These are phyloP conservation scores for Malurus cyaneus DNA, from an alignment of 2,113 vertebrate genomes.

Conservation along the genomic window DNA sequence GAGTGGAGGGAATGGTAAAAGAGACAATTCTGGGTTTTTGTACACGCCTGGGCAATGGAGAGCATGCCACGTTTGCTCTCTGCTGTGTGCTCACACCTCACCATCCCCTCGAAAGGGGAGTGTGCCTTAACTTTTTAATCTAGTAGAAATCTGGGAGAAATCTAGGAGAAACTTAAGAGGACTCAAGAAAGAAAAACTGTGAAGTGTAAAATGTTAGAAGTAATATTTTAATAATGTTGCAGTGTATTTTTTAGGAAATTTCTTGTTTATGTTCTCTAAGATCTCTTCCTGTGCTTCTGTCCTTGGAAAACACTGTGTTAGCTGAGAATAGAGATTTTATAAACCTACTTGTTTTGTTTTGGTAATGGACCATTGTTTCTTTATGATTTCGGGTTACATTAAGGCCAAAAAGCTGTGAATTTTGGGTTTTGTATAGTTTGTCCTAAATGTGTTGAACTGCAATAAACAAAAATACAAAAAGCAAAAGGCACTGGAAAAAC, in stretches of 20 bases:
- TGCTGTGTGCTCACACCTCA: background rate
- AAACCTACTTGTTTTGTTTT: background rate
- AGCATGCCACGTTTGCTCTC: background rate
- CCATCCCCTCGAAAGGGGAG: background rate
- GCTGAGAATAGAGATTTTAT: background rate
- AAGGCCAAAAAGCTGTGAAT: background rate
- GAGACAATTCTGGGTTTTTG: accelerated
- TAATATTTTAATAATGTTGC: background rate
- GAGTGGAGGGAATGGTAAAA: background rate
- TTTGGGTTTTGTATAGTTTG: background rate
- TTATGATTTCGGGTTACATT: background rate
- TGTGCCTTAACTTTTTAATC: background rate
- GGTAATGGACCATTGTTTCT: background rate
- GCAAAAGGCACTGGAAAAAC: background rate
- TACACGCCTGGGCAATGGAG: background rate
- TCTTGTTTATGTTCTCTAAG: background rate
- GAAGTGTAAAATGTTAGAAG: background rate
- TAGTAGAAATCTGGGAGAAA: background rate
- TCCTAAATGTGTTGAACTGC: background rate
- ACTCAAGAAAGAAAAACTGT: background rate
- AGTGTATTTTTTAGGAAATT: background rate
- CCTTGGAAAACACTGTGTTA: background rate
- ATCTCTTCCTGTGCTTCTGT: background rate
- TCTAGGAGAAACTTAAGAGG: background rate
- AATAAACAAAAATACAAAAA: background rate